phyloP scores from a whole-genome alignment of 2,113 vertebrate species.

The Charina bottae region DNA sequence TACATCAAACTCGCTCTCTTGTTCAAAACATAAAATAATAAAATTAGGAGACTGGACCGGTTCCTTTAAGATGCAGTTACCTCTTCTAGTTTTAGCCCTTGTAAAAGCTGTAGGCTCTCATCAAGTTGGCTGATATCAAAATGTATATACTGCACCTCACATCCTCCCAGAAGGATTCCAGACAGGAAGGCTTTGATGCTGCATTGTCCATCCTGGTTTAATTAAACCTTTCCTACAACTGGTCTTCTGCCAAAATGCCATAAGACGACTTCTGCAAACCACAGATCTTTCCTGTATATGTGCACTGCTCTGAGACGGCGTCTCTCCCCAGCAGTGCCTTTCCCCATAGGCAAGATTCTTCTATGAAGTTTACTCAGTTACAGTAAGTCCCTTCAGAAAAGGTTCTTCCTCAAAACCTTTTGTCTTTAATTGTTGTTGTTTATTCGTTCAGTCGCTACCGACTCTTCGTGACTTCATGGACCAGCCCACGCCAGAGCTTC shows the following conservation, averaged over 20 bases:
- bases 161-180: not conserved
- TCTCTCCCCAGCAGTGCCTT: not conserved
- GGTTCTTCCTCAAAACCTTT: not conserved
- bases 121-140: not conserved
- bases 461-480: too few relatives aligned
- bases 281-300: not conserved
- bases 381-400: not conserved
- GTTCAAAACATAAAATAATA: not conserved
- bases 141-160: not conserved
- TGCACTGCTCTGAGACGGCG: not conserved
- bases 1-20: not conserved
- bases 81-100: not conserved
- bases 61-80: not conserved
- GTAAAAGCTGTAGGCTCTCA: not conserved
- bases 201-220: not conserved
- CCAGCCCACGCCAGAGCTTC: too few relatives aligned
- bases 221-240: not conserved
- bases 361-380: not conserved
- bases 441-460: too few relatives aligned
- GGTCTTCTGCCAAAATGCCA: not conserved
- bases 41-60: not conserved
- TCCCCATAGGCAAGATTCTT: not conserved
- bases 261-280: not conserved
- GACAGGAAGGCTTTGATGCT: not conserved
- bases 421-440: too few relatives aligned